Evolutionary conservation across 1,140 invertebrate species (phyloP), one percentile per base, ranked within the genome.

Genomic region (Solenopsis invicta): DNA sequence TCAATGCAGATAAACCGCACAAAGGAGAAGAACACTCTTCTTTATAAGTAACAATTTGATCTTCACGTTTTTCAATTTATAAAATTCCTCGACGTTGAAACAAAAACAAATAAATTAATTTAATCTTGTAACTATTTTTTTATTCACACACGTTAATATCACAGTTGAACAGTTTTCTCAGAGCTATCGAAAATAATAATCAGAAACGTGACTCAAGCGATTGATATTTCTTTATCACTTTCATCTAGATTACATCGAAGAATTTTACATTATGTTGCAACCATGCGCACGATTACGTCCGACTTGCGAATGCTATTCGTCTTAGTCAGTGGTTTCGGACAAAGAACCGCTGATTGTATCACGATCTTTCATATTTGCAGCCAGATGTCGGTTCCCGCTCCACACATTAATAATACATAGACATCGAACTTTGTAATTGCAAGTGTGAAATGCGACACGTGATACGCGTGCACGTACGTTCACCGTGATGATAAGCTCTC

Each of bases 321-420:
- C 2, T 89, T 87, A 3, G 45, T 94, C 24, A 91, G 89, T 61
- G 87, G 87, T 54, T 91, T 93, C 54, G 91, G 91, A 5, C 91
- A 92, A 16, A 90, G 66, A 9, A 29, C 87, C 13, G 77, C 85
- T 0, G 92, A 93, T 59, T 93, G 92, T 66, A 86, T 94, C 8
- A 93, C 90, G 18, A 91, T 93, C 0, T 94, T 92, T 86, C 94
- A 94, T 69, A 67, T 93, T 59, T 94, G 92, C 71, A 92, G 94
- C 5, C 92, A 93, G 86, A 89, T 94, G 88, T 90, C 93, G 8
- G 88, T 93, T 2, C 88, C 94, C 4, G 86, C 92, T 24, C 2
- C 86, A 18, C 90, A 92, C 54, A 93, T 94, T 54, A 80, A 78
- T 0, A 85, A 90, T 9, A 24, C 10, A 86, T 94, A 6, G 87